These are phyloP conservation scores for Physella acuta DNA, from an alignment of 1,140 invertebrate genomes.

Conservation along the genomic window DNA sequence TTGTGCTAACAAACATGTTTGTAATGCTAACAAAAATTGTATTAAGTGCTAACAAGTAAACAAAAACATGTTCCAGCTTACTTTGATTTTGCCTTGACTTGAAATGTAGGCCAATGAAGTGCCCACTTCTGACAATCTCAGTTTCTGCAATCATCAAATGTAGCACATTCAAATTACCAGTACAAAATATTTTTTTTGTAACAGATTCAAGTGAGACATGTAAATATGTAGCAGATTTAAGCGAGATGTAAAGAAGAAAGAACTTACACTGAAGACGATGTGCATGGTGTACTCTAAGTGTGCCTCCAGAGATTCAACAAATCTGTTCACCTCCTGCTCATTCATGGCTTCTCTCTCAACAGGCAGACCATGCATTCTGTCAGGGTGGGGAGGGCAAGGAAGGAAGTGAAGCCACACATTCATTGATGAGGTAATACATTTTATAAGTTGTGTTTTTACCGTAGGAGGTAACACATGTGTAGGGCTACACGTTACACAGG, in stretches of 20 bases:
- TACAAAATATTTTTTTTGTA: not conserved
- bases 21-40: no score
- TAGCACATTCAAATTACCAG: not conserved
- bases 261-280: slow-evolving; percentile 18
- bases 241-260: not conserved
- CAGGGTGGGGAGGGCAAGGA: no score
- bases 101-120: slow-evolving; percentile 13
- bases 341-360: no score
- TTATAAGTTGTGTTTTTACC: no score
- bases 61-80: no score
- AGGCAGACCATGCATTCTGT: no score
- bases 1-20: no score
- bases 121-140: slow-evolving; percentile 17
- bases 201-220: not conserved
- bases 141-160: not conserved
- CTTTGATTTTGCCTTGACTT: slow-evolving; percentile 9
- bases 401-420: no score
- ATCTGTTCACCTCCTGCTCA: not conserved
- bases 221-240: not conserved
- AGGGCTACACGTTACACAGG: no score
- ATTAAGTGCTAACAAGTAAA: no score
- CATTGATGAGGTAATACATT: no score
- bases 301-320: slow-evolving; percentile 1
- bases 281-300: slow-evolving; percentile 19
- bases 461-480: no score